phyloP scores from a whole-genome alignment of 2,888 invertebrate species.

The Macropis europaea region DNA sequence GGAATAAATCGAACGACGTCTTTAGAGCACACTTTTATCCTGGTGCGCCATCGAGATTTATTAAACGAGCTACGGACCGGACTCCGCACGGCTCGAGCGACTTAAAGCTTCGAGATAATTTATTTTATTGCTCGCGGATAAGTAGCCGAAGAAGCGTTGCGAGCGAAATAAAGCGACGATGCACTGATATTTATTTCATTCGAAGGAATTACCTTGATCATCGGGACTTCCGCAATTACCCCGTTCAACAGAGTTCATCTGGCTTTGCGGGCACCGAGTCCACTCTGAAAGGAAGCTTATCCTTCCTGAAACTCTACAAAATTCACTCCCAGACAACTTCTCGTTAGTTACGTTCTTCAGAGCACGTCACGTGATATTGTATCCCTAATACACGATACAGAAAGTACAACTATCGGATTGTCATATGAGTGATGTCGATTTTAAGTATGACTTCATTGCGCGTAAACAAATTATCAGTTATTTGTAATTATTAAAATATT shows the following conservation, averaged over 20 bases:
- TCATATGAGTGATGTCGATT: too few relatives aligned
- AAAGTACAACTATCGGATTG: too few relatives aligned
- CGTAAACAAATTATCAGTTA: too few relatives aligned
- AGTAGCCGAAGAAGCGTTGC: neutral
- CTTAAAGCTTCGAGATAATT: conserved; percentile 46
- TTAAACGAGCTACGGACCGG: conserved; percentile 42
- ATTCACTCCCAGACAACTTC: too few relatives aligned
- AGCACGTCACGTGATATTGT: too few relatives aligned
- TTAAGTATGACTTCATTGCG: too few relatives aligned
- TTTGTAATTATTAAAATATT: too few relatives aligned
- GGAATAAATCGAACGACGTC: conserved; percentile 56
- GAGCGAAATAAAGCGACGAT: neutral
- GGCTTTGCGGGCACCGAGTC: too few relatives aligned
- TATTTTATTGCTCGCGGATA: conserved; percentile 33
- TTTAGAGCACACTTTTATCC: conserved; percentile 58
- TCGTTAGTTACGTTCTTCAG: too few relatives aligned
- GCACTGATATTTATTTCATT: neutral
- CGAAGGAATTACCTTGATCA: neutral
- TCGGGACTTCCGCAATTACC: neutral
- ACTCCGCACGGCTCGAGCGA: conserved; percentile 10
- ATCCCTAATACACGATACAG: too few relatives aligned
- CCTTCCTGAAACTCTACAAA: neutral
- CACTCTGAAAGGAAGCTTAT: too few relatives aligned
- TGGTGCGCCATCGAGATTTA: conserved; percentile 55
- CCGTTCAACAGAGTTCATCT: neutral